Evolutionary conservation across 2,888 invertebrate genomes (phyloP).

Genomic region (Serrognathus titanus): DNA sequence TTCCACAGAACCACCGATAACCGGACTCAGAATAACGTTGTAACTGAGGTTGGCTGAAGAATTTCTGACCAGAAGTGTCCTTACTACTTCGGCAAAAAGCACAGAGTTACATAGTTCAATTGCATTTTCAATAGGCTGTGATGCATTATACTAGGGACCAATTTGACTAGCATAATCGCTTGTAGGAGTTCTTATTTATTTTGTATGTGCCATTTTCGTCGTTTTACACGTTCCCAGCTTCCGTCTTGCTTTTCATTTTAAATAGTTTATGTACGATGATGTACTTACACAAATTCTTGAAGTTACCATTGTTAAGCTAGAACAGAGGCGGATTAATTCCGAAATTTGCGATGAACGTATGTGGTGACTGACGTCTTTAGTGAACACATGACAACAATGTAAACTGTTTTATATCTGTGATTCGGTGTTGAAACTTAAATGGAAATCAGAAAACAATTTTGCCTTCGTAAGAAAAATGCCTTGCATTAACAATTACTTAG

Average conservation of each 20-base stretch:
- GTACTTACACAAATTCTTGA: slow-evolving; percentile 9
- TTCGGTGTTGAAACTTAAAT: too few species aligned
- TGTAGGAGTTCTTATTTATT: slow-evolving; percentile 17
- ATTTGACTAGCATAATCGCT: slow-evolving; percentile 25
- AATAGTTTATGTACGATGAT: slow-evolving; percentile 6
- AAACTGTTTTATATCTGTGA: too few species aligned
- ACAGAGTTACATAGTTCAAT: slow-evolving; percentile 6
- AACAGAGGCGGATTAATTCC: too few species aligned
- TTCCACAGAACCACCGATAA: slow-evolving; percentile 55
- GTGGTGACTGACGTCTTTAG: too few species aligned
- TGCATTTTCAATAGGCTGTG: slow-evolving; percentile 48
- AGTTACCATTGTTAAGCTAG: slow-evolving; percentile 6
- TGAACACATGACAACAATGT: too few species aligned
- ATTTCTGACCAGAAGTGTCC: slow-evolving; percentile 23
- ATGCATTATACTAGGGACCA: slow-evolving; percentile 47
- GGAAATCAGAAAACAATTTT: too few species aligned
- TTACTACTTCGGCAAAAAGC: slow-evolving; percentile 17
- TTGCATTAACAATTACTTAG: too few species aligned
- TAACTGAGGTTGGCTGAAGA: slow-evolving; percentile 52
- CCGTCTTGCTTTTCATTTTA: slow-evolving; percentile 5
- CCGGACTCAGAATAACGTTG: slow-evolving; percentile 59
- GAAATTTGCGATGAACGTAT: too few species aligned
- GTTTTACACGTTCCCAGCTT: not conserved
- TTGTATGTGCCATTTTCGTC: slow-evolving; percentile 22
- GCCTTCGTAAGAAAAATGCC: too few species aligned